Evolutionary conservation across 2,113 vertebrate species (phyloP).

Genomic region (Sylvietta virens): DNA sequence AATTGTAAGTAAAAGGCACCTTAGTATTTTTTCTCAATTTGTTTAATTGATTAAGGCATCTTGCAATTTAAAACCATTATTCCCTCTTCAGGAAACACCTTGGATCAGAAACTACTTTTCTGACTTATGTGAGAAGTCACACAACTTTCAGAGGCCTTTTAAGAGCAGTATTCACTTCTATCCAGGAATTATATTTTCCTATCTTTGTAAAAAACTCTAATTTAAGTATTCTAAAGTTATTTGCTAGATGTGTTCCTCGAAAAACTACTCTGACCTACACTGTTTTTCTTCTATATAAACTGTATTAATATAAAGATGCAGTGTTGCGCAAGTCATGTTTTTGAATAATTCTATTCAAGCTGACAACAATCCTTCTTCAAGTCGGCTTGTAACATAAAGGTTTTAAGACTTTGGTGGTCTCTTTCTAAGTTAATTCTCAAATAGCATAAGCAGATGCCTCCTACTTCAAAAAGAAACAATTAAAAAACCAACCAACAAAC

Average conservation of each 20-base stretch:
- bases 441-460: neutral
- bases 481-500: neutral
- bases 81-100: neutral
- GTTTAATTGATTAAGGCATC: neutral
- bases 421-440: neutral
- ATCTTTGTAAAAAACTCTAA: neutral
- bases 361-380: neutral
- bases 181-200: neutral
- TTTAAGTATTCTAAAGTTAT: neutral
- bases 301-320: neutral
- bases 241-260: neutral
- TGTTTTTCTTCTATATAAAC: neutral
- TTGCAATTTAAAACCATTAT: neutral
- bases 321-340: neutral
- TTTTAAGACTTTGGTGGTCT: neutral
- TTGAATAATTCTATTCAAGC: neutral
- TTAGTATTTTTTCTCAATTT: neutral
- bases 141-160: neutral
- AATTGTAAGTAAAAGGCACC: neutral
- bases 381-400: neutral
- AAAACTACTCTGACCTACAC: neutral
- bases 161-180: neutral
- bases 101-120: neutral
- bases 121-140: neutral
- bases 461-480: neutral